Conservation (phyloP, 2,797 vertebrate genomes). For the Sparus aurata region DNA sequence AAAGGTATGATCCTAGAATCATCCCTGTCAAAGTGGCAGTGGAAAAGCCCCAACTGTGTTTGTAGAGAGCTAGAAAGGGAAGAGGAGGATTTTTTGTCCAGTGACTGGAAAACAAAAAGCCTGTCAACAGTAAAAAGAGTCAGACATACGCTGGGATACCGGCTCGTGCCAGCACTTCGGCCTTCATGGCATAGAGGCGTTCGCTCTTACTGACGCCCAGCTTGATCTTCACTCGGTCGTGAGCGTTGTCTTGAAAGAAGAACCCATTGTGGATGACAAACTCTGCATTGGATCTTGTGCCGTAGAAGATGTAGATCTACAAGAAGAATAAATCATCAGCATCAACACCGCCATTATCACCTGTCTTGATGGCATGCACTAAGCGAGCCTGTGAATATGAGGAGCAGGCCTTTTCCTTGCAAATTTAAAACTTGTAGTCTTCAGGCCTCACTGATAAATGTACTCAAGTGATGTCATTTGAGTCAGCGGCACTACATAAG, state of each 20-base stretch:
- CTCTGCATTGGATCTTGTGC: slow-evolving; percentile 97
- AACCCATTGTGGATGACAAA: slow-evolving; percentile 99
- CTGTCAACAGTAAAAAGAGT: not conserved
- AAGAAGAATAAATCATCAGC: slow-evolving; percentile 42
- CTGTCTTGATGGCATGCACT: not conserved
- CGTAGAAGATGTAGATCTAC: slow-evolving; percentile 99
- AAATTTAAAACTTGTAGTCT: not conserved
- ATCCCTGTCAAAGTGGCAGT: too few relatives aligned
- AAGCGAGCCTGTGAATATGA: not conserved
- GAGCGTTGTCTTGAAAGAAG: slow-evolving; percentile 97
- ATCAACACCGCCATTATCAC: not conserved
- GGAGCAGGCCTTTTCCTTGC: not conserved
- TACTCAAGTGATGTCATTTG: too few relatives aligned
- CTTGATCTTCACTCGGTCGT: slow-evolving; percentile 99
- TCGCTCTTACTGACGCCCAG: slow-evolving; percentile 99
- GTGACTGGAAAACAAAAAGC: not conserved
- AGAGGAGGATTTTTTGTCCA: not conserved
- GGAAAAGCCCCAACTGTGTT: not conserved
- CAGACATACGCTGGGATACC: slow-evolving; percentile 96
- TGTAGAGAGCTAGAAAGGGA: not conserved
- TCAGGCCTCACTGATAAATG: too few relatives aligned
- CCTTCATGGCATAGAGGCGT: slow-evolving; percentile 98
- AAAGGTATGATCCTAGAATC: too few relatives aligned
- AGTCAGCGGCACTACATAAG: too few relatives aligned
- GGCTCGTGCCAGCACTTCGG: slow-evolving; percentile 96